Base-by-base conservation (phyloP, 2,113 vertebrate genomes). In the Hippocampus mohnikei region DNA sequence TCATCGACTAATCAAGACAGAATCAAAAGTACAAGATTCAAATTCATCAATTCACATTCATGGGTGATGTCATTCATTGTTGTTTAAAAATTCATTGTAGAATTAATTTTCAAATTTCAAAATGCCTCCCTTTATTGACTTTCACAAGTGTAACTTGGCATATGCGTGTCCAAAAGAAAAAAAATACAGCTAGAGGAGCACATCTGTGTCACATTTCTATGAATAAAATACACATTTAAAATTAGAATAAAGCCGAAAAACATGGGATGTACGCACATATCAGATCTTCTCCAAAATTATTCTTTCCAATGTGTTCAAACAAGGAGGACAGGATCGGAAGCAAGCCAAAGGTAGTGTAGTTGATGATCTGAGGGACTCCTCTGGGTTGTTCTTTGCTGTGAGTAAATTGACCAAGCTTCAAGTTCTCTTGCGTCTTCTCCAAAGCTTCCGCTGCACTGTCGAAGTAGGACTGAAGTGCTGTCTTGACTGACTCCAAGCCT, bases 281-380 rank as follows among this genome's bases (percentile, higher is more conserved):
- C 44, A 98, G 91, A 84, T 98, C 96, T 85, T 97, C 95, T 70
- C 96, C 96, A 55, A 98, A 98, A 70, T 95, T 88, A 86, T 98
- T 95, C 77, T 97, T 96, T 68, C 94, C 96, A 15, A 98, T 94
- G 82, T 98, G 96, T 44, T 98, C 95, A 68, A 98, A 98, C 41
- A 98, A 87, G 0, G 96, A 98, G 3, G 95, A 97, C 20, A 98
- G 91, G 62, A 98, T 92, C 0, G 96, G 96, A 64, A 98, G 88
- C 46, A 98, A 92, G 3, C 96, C 96, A 63, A 96, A 93, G 0
- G 96, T 98, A 41, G 96, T 98, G 79, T 98, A 98, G 90, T 98
- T 98, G 91, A 98, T 97, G 81, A 98, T 96, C 86, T 98, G 96
- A 11, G 95, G 97, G 67, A 95, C 94, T 1, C 96, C 95, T 50